Conservation (phyloP, 2,888 invertebrate genomes). For the Drosophila siamana region DNA sequence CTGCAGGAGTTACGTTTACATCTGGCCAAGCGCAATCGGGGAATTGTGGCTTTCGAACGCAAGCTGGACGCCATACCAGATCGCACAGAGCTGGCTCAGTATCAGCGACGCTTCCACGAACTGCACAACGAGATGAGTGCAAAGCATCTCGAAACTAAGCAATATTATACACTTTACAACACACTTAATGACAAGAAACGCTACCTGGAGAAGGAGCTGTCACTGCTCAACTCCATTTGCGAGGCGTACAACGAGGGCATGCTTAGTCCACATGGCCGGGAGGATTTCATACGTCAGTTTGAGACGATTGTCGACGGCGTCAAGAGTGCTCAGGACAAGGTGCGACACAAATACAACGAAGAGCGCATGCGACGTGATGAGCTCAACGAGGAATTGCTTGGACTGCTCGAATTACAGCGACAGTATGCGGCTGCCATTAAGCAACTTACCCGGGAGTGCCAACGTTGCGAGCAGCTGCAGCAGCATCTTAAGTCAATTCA, state of each 20-base stretch:
- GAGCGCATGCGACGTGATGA: slow-evolving; percentile 90
- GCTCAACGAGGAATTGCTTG: slow-evolving; percentile 87
- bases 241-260: slow-evolving; percentile 96
- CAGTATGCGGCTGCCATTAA: slow-evolving; percentile 91
- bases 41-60: slow-evolving; percentile 92
- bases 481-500: slow-evolving; percentile 84
- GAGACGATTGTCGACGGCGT: slow-evolving; percentile 95
- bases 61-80: slow-evolving; percentile 97
- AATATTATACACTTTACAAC: slow-evolving; percentile 98
- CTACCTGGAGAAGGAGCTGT: slow-evolving; percentile 96
- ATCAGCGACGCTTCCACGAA: slow-evolving; percentile 97
- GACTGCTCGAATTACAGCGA: slow-evolving; percentile 90
- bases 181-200: slow-evolving; percentile 97
- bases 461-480: slow-evolving; percentile 88
- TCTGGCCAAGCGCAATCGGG: slow-evolving; percentile 92
- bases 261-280: slow-evolving; percentile 91
- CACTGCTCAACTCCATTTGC: slow-evolving; percentile 94
- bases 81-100: slow-evolving; percentile 96
- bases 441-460: slow-evolving; percentile 91
- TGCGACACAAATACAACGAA: slow-evolving; percentile 88
- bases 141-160: slow-evolving; percentile 98
- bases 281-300: slow-evolving; percentile 96
- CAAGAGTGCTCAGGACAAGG: slow-evolving; percentile 93
- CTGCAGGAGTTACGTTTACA: slow-evolving; percentile 88
- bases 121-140: slow-evolving; percentile 97